Percentiles rank a stretch among this genome's conserved stretches.
phyloP scores from a whole-genome alignment of 2,113 vertebrate genomes.

The Danionella cerebrum region DNA sequence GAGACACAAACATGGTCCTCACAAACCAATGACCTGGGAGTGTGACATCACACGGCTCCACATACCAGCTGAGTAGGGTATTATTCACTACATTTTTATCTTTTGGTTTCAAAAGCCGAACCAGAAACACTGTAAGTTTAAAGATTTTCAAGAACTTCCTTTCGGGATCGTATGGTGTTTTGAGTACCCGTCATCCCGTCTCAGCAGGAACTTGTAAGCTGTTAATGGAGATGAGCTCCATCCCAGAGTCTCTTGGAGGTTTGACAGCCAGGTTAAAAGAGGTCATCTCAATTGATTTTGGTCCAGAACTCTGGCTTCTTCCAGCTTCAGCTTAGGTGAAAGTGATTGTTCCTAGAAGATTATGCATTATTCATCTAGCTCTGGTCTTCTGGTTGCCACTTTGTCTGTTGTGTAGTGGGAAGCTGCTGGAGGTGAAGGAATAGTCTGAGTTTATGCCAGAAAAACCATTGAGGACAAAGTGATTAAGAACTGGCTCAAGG shows the following conservation, averaged over 20 bases:
- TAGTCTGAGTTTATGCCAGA: not conserved
- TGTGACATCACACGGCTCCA: no score
- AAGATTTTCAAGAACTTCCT: no score
- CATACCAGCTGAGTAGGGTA: no score
- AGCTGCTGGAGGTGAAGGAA: not conserved
- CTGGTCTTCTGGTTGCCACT: slow-evolving; percentile 8
- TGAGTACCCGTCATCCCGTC: slow-evolving; percentile 17
- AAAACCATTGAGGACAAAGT: slow-evolving; percentile 5
- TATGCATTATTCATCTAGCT: slow-evolving; percentile 29
- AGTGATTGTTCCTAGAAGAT: not conserved
- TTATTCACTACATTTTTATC: no score
- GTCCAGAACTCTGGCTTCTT: slow-evolving; percentile 54
- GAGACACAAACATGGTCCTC: no score
- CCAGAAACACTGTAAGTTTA: no score
- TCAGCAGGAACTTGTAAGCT: slow-evolving; percentile 23
- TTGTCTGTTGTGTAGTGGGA: not conserved
- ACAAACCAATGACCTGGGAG: no score
- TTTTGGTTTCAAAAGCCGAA: no score
- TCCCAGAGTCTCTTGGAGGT: slow-evolving; percentile 32
- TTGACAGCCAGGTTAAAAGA: slow-evolving; percentile 45
- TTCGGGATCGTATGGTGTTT: not conserved
- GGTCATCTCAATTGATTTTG: slow-evolving; percentile 47
- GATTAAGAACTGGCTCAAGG: no score
- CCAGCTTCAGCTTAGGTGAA: no score
- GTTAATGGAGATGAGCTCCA: slow-evolving; percentile 21